These are phyloP conservation scores for Epinephelus moara DNA, from an alignment of 2,113 vertebrate species.

Conservation along the genomic window DNA sequence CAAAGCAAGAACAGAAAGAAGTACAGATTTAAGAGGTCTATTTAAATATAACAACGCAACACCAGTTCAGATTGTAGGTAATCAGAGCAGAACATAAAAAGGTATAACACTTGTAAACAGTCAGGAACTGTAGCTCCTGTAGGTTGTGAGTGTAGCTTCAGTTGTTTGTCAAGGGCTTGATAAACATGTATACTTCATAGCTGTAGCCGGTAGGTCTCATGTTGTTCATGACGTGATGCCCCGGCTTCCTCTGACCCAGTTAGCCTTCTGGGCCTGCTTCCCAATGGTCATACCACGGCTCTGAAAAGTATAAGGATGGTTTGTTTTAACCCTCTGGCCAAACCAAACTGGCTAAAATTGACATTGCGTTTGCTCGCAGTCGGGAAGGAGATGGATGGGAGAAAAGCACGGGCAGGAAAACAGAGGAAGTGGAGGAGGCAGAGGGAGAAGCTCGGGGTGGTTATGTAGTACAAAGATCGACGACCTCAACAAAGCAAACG, in stretches of 20 bases:
- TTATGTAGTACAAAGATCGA: not conserved
- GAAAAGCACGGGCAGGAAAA: not conserved
- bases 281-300: not conserved
- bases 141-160: no score
- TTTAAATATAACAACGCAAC: no score
- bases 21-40: no score
- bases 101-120: not conserved
- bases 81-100: not conserved
- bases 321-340: not conserved
- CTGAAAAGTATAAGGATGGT: slow-evolving; percentile 9
- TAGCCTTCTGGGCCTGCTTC: slow-evolving; percentile 16
- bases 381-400: not conserved
- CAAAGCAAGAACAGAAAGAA: no score
- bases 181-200: not conserved
- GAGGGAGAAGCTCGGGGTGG: not conserved
- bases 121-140: not conserved
- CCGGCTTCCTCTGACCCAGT: slow-evolving; percentile 17
- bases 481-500: slow-evolving; percentile 10
- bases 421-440: not conserved
- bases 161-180: not conserved
- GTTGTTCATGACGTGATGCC: not conserved
- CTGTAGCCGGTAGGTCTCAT: not conserved
- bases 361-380: not conserved
- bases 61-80: not conserved
- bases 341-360: slow-evolving; percentile 8